A percentile compares a stretch with the other conserved stretches of the same genome.
Conservation (phyloP, 2,113 vertebrate genomes). For the Takifugu bimaculatus region DNA sequence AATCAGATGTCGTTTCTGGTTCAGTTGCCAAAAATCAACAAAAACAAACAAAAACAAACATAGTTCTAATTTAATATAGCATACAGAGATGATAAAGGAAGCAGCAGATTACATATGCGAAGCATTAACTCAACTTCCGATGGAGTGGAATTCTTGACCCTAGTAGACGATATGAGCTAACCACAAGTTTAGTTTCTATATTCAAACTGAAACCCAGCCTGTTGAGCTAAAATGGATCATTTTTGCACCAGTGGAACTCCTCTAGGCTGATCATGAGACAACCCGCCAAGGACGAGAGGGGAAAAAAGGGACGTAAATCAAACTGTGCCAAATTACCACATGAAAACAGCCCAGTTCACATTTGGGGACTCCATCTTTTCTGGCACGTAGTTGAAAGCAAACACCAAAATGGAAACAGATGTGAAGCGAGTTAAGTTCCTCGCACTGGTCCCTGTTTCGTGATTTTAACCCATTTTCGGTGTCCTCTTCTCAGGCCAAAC, state of each 20-base stretch:
- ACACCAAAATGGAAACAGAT: slow-evolving; percentile 74
- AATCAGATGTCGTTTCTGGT: neutral
- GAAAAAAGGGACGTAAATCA: slow-evolving; percentile 4
- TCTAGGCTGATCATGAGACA: slow-evolving; percentile 29
- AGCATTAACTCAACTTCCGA: slow-evolving; percentile 17
- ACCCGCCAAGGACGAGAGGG: slow-evolving; percentile 43
- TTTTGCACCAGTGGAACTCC: slow-evolving; percentile 30
- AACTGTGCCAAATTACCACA: slow-evolving; percentile 61
- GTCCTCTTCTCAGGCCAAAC: slow-evolving; percentile 55
- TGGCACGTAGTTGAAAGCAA: slow-evolving; percentile 58
- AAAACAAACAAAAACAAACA: neutral
- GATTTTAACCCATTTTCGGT: slow-evolving; percentile 50
- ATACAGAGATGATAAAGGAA: neutral
- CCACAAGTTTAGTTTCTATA: slow-evolving; percentile 26
- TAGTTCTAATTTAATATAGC: too few species aligned
- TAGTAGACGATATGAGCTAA: too few species aligned
- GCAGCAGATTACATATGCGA: slow-evolving; percentile 13
- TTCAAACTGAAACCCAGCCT: slow-evolving; percentile 48
- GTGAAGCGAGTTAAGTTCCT: slow-evolving; percentile 47
- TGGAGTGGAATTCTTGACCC: too few species aligned
- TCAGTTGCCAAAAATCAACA: neutral
- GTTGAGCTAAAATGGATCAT: slow-evolving; percentile 45
- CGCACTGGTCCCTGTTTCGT: slow-evolving; percentile 30
- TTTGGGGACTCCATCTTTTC: slow-evolving; percentile 60
- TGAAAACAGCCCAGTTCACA: slow-evolving; percentile 62